These are phyloP conservation scores for Deilephila elpenor DNA, from an alignment of 2,888 invertebrate species.

Conservation along the genomic window DNA sequence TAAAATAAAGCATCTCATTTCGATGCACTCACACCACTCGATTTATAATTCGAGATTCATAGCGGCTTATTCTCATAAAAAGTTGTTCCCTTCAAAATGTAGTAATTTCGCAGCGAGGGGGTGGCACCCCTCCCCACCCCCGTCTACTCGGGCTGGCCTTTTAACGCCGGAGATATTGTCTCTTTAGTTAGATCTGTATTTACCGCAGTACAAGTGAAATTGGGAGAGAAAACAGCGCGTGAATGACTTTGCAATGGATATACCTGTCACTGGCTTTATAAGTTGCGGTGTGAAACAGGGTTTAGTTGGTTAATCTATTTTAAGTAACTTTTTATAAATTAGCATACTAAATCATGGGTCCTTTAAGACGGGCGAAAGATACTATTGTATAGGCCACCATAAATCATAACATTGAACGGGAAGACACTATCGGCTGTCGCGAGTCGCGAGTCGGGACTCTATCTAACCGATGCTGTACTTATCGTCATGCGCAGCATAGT, in stretches of 20 bases:
- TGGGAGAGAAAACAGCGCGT: conserved; percentile 52
- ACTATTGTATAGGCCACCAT: no score
- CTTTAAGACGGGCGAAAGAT: no score
- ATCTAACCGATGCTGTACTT: no score
- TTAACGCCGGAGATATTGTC: conserved; percentile 84
- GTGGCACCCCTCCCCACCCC: conserved; percentile 57
- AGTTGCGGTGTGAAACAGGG: not conserved
- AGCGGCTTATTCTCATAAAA: conserved; percentile 84
- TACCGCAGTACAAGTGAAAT: conserved; percentile 69
- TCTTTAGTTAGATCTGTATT: conserved; percentile 83
- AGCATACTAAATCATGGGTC: not conserved
- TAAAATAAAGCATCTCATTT: conserved; percentile 26
- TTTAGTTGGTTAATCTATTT: not conserved
- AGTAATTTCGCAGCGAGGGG: conserved; percentile 81
- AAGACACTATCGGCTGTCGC: no score
- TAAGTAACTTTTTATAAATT: not conserved
- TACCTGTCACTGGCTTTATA: not conserved
- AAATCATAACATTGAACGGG: no score
- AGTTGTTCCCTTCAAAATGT: conserved; percentile 84
- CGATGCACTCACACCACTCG: conserved; percentile 60
- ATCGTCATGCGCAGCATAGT: no score
- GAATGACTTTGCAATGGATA: conserved; percentile 14
- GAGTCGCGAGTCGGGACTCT: no score
- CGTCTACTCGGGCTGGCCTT: conserved; percentile 77
- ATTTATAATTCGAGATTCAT: conserved; percentile 84